A percentile compares a stretch with the other conserved stretches of the same genome.
These are phyloP conservation scores for Hepsetus odoe DNA, from an alignment of 2,113 vertebrate genomes.

Conservation along the genomic window DNA sequence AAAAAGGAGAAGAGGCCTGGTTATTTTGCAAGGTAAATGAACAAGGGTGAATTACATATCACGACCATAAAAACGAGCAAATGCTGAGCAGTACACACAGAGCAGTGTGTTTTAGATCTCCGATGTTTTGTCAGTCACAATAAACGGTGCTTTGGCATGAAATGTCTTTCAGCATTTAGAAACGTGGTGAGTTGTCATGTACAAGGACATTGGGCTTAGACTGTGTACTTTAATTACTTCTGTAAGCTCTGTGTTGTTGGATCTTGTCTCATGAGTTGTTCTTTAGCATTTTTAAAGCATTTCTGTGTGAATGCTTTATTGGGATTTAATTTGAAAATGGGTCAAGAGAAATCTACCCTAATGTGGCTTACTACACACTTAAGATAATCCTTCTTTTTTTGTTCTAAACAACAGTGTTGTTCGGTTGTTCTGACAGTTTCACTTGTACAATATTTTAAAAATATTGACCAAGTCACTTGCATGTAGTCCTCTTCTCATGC, in stretches of 20 bases:
- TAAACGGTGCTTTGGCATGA: neutral
- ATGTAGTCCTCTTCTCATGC: too few relatives aligned
- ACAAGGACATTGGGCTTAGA: neutral
- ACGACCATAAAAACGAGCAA: neutral
- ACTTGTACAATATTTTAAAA: neutral
- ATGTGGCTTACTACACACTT: neutral
- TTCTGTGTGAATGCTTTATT: neutral
- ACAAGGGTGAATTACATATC: neutral
- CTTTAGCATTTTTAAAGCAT: neutral
- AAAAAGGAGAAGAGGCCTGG: constrained; percentile 46
- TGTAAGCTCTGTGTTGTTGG: neutral
- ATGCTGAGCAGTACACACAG: neutral
- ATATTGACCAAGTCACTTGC: too few relatives aligned
- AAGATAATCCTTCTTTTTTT: too few relatives aligned
- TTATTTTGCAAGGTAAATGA: constrained; percentile 46
- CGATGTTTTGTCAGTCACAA: neutral
- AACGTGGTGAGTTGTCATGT: neutral
- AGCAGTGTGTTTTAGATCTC: too few relatives aligned
- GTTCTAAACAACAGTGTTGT: too few relatives aligned
- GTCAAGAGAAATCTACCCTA: neutral
- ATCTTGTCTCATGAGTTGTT: neutral
- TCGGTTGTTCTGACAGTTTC: too few relatives aligned
- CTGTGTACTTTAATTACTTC: neutral
- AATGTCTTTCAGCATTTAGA: neutral
- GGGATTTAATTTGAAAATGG: neutral